Percentiles rank a stretch among this genome's conserved stretches.
Conservation (phyloP, 2,888 invertebrate genomes). For the Dasypogon diadema region DNA sequence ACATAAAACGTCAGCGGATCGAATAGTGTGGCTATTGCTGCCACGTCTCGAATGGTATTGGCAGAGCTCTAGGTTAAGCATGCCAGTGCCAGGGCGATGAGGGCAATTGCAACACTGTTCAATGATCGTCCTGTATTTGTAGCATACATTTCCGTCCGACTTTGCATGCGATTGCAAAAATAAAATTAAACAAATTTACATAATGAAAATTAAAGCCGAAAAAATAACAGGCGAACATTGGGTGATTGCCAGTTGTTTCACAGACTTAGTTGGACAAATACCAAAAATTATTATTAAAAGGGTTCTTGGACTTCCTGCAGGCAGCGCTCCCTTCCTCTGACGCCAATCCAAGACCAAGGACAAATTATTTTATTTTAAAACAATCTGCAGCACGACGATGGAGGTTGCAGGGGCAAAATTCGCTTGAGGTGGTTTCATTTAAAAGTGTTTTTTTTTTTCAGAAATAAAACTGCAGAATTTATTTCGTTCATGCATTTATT, state of each 20-base stretch:
- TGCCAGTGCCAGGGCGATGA: not conserved
- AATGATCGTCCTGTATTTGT: not conserved
- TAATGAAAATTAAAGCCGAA: not conserved
- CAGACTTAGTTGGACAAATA: conserved; percentile 3
- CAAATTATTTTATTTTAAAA: not conserved
- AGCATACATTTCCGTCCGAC: not conserved
- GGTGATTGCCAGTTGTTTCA: not conserved
- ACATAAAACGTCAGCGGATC: not conserved
- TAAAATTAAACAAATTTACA: conserved; percentile 1
- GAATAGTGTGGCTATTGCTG: not conserved
- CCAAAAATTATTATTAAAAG: conserved; percentile 1
- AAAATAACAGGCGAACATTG: not conserved
- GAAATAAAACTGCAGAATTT: too few relatives aligned
- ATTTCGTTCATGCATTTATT: too few relatives aligned
- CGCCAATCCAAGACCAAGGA: not conserved
- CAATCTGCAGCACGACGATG: not conserved
- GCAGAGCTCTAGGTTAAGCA: not conserved
- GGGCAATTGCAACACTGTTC: not conserved
- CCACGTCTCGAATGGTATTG: not conserved
- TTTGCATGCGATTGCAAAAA: not conserved
- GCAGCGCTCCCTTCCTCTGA: not conserved
- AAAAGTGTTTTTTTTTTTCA: too few relatives aligned
- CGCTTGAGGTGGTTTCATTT: too few relatives aligned
- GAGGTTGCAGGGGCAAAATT: not conserved
- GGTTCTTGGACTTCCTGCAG: not conserved